Evolutionary conservation across 2,113 vertebrate genomes (phyloP), one percentile per base, ranked within the genome.

Genomic region (Mystacornis crossleyi): DNA sequence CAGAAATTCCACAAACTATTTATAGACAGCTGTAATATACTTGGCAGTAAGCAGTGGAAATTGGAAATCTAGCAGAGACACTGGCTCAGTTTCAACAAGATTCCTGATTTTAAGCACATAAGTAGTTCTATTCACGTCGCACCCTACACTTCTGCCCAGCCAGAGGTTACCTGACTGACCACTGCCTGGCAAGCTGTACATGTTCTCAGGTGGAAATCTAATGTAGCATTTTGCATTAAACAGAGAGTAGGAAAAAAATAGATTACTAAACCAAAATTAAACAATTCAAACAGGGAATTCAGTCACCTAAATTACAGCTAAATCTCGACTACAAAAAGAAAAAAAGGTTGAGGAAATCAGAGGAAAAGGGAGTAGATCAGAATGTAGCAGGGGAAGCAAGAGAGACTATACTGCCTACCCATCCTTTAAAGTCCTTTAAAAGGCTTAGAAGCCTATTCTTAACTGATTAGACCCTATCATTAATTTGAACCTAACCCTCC

Each of bases 1-100:
- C 75, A 94, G 78, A 94, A 93, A 96, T 93, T 92, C 92, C 79
- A 86, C 60, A 33, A 96, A 88, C 85, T 96, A 94, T 95, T 95
- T 90, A 93, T 94, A 95, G 92, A 81, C n/a, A 48, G 60, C 36
- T 64, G 65, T 84, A 89, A 95, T 78, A 81, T 67, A 86, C 72
- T 94, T 95, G 93, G 93, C 96, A 97, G 77, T 69, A 89, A 45
- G 81, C 60, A 90, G 55, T 93, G 90, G 92, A 95, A 96, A 91
- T 23, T 83, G 47, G 66, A 88, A 96, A 96, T 92, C 51, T 81
- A 94, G 72, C 67, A 83, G 62, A 94, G 55, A 92, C 43, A 34
- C 60, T 86, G 88, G 90, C 88, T 94, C 72, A 86, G 79, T 60
- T 90, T 94, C 93, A 94, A 83, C 71, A 88, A 78, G 71, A 96